Conservation (phyloP, 2,113 vertebrate genomes). For the Greenwoodochromis staneri region DNA sequence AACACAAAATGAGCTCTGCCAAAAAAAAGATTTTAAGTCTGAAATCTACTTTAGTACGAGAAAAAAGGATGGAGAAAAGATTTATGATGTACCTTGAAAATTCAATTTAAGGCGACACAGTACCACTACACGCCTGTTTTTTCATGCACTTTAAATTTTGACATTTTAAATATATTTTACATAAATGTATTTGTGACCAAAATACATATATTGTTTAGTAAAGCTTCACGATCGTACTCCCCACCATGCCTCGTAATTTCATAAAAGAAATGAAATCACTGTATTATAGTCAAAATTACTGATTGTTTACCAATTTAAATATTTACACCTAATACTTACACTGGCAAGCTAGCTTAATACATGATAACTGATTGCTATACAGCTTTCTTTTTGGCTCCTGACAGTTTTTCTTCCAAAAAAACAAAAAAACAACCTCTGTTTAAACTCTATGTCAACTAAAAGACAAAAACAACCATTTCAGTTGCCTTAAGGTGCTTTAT, state of each 20-base stretch:
- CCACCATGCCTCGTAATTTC: accelerated
- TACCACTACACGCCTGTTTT: not conserved
- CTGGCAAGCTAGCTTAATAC: not conserved
- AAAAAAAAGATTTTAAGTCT: not conserved
- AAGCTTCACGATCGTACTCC: not conserved
- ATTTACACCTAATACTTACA: not conserved
- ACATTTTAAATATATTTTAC: not conserved
- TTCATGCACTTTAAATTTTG: accelerated
- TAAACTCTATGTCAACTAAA: not conserved
- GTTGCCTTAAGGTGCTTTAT: not conserved
- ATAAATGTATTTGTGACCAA: not conserved
- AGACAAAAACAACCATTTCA: not conserved
- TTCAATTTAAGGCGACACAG: not conserved
- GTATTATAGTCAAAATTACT: not conserved
- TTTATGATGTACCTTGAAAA: not conserved
- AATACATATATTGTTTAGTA: not conserved
- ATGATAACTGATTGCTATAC: not conserved
- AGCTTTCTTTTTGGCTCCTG: not conserved
- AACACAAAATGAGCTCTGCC: not conserved
- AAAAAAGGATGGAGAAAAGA: not conserved
- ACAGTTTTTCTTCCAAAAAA: not conserved
- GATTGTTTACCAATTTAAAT: not conserved
- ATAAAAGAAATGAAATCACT: not conserved
- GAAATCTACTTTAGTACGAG: not conserved
- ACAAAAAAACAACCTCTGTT: not conserved